Base-by-base conservation (phyloP, 2,888 invertebrate genomes). In the Auanema sp. region DNA sequence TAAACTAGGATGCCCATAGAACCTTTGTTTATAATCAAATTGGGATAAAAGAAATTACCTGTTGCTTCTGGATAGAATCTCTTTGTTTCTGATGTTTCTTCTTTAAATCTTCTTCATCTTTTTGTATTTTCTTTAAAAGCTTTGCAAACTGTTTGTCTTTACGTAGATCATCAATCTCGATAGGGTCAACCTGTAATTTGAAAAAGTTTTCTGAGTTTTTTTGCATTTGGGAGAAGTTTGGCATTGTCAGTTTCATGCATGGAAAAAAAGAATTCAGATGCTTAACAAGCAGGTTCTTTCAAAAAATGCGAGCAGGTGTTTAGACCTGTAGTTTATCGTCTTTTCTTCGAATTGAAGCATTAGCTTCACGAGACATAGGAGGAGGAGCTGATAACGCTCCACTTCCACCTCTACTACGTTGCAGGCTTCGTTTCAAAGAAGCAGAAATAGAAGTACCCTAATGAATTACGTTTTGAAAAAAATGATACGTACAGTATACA, bases 1-100 rank as follows among this genome's bases (percentile, higher is more conserved):
- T 40, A 51, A 42, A 44, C 33, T 33, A 33, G 33, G 33, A 33
- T 33, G 33, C 33, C 33, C 4, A 33, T 33, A 3, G 33, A 33
- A 33, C 33, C 33, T 33, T 33, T 33, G 33, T 33, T 33, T 33
- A 33, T 33, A 33, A 33, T 33, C 4, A 33, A 33, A 33, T 33
- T 33, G 3, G 33, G 3, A 5, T 33, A 33, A 33, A 33, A 24
- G 24, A n/a, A 23, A 40, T n/a, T 47, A 77, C 75, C 75, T 83
- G 86, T 63, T 85, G 85, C 70, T 85, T 95, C 86, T 97, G 96
- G 84, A 97, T 89, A 33, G 90, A 86, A 82, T 90, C 87, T 84
- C 93, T 90, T 85, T 97, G 96, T 84, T 98, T 98, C 73, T 90
- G 89, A 81, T 97, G 96, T 61, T 91, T 90, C 84, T 95, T 96